phyloP scores from a whole-genome alignment of 2,113 vertebrate genomes.

The mouse (Mus musculus) region DNA sequence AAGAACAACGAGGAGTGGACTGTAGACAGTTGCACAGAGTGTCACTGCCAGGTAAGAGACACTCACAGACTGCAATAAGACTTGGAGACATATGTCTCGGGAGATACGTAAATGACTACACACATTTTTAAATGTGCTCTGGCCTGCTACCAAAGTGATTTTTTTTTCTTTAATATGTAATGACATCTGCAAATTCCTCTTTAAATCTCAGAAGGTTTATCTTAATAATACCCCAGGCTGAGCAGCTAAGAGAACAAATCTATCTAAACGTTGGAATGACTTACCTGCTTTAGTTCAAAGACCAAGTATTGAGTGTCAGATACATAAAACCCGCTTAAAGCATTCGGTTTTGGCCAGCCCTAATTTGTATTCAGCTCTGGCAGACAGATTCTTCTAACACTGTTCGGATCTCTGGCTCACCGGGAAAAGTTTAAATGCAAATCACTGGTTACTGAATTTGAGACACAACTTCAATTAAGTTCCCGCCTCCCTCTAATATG shows the following conservation, averaged over 20 bases:
- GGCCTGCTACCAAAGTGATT: background rate
- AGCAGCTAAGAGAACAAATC: slow-evolving; percentile 31
- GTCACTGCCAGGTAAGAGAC: slow-evolving; percentile 95
- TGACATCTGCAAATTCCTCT: slow-evolving; percentile 38
- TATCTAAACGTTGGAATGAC: slow-evolving; percentile 49
- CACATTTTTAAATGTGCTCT: background rate
- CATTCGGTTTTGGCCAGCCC: background rate
- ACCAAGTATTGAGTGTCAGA: slow-evolving; percentile 61
- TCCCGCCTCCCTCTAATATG: slow-evolving; percentile 66
- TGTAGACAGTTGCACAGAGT: slow-evolving; percentile 96
- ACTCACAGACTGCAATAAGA: background rate
- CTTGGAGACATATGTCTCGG: background rate
- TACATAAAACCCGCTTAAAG: slow-evolving; percentile 59
- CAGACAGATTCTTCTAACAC: background rate
- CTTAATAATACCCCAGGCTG: slow-evolving; percentile 44
- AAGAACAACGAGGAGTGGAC: slow-evolving; percentile 95
- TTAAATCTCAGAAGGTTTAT: slow-evolving; percentile 46
- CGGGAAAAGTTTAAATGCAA: slow-evolving; percentile 78
- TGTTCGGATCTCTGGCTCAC: background rate
- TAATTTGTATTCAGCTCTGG: slow-evolving; percentile 57
- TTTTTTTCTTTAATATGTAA: background rate
- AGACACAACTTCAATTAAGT: slow-evolving; percentile 67
- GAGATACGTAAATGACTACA: background rate
- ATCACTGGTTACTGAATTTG: slow-evolving; percentile 28
- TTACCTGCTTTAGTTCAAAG: slow-evolving; percentile 52